phyloP scores from a whole-genome alignment of 2,113 vertebrate species.

The cat (Felis catus) region DNA sequence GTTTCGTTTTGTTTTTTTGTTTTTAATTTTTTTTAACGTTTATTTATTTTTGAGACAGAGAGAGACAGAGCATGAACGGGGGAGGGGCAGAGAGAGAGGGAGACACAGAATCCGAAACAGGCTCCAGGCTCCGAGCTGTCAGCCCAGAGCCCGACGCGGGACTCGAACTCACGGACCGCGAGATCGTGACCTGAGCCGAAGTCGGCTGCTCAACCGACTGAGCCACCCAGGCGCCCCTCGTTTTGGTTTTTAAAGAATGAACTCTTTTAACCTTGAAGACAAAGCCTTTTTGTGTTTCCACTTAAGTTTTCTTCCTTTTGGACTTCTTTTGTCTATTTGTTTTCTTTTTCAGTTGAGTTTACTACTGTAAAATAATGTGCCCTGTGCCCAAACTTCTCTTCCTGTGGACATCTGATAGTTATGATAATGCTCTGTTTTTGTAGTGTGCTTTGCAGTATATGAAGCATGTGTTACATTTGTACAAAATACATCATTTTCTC shows the following conservation, averaged over 20 bases:
- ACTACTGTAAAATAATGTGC: not conserved
- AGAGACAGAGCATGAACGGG: too few species aligned
- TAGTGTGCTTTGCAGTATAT: not conserved
- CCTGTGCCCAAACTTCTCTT: not conserved
- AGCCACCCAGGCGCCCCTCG: too few species aligned
- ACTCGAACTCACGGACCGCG: too few species aligned
- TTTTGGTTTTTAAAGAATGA: not conserved
- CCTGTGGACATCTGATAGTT: not conserved
- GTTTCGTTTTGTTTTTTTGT: not conserved
- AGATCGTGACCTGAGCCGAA: too few species aligned
- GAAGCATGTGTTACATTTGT: not conserved
- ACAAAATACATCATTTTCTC: not conserved
- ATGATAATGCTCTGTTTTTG: not conserved
- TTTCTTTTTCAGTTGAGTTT: constrained; percentile 22
- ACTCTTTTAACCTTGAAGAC: not conserved
- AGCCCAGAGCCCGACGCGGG: too few species aligned
- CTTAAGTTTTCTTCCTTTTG: not conserved
- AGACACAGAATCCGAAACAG: too few species aligned
- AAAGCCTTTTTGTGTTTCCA: constrained; percentile 17
- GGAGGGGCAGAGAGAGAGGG: too few species aligned
- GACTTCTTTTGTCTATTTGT: not conserved
- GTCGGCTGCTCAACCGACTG: too few species aligned
- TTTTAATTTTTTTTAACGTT: not conserved
- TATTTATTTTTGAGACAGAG: not conserved
- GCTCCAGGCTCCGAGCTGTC: too few species aligned